Percentiles rank a stretch among this genome's conserved stretches.
Conservation (phyloP, 1,140 invertebrate species). For the Planococcus citri region DNA sequence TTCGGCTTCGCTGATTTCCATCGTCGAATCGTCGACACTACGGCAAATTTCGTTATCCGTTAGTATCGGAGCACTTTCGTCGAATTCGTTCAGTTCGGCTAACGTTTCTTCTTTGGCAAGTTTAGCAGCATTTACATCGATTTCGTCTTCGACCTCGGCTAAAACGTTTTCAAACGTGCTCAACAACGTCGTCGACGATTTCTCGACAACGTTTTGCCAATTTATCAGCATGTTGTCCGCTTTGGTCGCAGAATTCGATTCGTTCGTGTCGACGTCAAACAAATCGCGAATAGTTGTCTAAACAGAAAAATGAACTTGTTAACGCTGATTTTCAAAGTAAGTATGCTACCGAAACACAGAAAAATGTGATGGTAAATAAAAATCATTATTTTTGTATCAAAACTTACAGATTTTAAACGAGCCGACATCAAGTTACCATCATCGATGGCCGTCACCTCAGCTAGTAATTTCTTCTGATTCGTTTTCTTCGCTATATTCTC, state of each 20-base stretch:
- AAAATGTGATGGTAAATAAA: background rate
- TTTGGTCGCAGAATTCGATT: slow-evolving; percentile 44
- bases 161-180: slow-evolving; percentile 68
- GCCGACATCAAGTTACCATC: slow-evolving; percentile 98
- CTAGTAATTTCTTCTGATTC: slow-evolving; percentile 91
- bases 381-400: background rate
- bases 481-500: slow-evolving; percentile 99
- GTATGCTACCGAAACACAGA: background rate
- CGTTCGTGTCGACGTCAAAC: slow-evolving; percentile 62
- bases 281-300: slow-evolving; percentile 84
- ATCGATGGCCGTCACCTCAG: slow-evolving; percentile 95
- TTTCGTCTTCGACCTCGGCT: slow-evolving; percentile 86
- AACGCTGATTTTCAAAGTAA: too few relatives aligned
- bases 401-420: slow-evolving; percentile 81
- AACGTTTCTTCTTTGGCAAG: slow-evolving; percentile 84
- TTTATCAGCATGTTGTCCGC: slow-evolving; percentile 43
- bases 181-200: slow-evolving; percentile 29
- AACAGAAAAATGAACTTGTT: too few relatives aligned
- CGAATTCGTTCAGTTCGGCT: slow-evolving; percentile 89
- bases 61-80: slow-evolving; percentile 90
- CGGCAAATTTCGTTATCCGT: slow-evolving; percentile 34
- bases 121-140: slow-evolving; percentile 79
- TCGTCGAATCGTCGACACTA: slow-evolving; percentile 42
- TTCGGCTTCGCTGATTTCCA: slow-evolving; percentile 76
- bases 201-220: background rate